phyloP scores from a whole-genome alignment of 1,140 invertebrate genomes.

The Drosophila repletoides region DNA sequence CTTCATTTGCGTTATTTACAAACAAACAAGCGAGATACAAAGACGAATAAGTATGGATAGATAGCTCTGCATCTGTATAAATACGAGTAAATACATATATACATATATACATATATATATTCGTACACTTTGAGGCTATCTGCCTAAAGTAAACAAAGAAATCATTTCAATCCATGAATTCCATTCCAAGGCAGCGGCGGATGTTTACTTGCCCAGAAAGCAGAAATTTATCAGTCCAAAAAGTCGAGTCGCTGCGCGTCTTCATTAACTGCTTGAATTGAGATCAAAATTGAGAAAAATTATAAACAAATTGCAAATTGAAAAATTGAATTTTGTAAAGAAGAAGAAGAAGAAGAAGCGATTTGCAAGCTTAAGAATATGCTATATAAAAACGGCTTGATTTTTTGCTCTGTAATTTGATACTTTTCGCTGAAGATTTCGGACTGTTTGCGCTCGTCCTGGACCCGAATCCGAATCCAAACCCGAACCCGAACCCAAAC shows the following conservation, averaged over 20 bases:
- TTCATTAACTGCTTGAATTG: conserved; percentile 44
- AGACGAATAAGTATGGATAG: conserved; percentile 8
- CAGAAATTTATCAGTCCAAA: background rate
- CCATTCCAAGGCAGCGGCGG: conserved; percentile 27
- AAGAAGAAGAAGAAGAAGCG: too few species aligned
- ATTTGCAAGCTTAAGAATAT: too few species aligned
- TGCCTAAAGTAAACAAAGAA: conserved; percentile 60
- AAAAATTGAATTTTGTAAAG: too few species aligned
- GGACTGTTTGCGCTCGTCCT: conserved; percentile 12
- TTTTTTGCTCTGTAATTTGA: conserved; percentile 58
- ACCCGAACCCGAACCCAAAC: conserved; percentile 7
- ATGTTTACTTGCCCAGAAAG: conserved; percentile 48
- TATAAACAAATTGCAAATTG: conserved; percentile 22
- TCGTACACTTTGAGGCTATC: conserved; percentile 16
- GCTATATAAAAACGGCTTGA: too few species aligned
- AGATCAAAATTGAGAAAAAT: conserved; percentile 4
- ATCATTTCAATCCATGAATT: conserved; percentile 63
- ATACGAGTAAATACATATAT: conserved; percentile 24
- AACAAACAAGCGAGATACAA: conserved; percentile 30
- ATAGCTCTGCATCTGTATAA: conserved; percentile 24
- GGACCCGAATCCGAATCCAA: background rate
- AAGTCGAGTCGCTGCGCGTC: too few species aligned
- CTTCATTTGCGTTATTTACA: conserved; percentile 66
- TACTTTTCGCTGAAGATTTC: conserved; percentile 61
- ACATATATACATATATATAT: conserved; percentile 28